A percentile compares a stretch with the other conserved stretches of the same genome.
phyloP scores from a whole-genome alignment of 2,797 vertebrate species.

The Lepus oiostolus region DNA sequence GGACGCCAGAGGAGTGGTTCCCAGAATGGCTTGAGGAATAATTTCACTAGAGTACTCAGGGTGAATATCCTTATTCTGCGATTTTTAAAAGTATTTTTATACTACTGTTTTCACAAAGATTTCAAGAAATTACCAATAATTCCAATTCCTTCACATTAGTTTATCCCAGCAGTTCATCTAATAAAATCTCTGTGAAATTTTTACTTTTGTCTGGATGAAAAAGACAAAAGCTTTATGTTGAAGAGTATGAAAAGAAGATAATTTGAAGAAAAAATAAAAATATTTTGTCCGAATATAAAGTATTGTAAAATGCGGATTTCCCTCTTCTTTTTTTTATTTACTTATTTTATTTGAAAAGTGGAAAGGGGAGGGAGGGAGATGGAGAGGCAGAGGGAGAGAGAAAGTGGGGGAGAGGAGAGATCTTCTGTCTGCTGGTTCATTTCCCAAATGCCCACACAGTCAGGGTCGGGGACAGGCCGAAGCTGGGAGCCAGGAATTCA shows the following conservation, averaged over 20 bases:
- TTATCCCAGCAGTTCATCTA: background rate
- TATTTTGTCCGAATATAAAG: background rate
- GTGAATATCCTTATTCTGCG: background rate
- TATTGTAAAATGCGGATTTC: too few species aligned
- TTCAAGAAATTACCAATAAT: background rate
- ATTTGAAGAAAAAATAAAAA: constrained; percentile 12
- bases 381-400: too few species aligned
- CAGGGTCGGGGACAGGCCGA: too few species aligned
- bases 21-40: background rate
- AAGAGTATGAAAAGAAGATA: background rate
- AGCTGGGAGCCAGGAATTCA: too few species aligned
- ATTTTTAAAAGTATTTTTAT: background rate
- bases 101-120: constrained; percentile 6
- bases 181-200: constrained; percentile 7
- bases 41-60: background rate
- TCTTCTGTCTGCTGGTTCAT: too few species aligned
- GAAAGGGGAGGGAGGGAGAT: too few species aligned
- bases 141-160: background rate
- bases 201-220: constrained; percentile 50
- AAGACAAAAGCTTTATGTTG: background rate
- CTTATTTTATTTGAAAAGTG: too few species aligned
- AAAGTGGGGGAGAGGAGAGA: too few species aligned
- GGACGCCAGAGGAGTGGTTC: background rate
- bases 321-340: too few species aligned
- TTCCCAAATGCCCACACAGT: too few species aligned